phyloP scores from a whole-genome alignment of 2,113 vertebrate species.

The Mungos mungo region DNA sequence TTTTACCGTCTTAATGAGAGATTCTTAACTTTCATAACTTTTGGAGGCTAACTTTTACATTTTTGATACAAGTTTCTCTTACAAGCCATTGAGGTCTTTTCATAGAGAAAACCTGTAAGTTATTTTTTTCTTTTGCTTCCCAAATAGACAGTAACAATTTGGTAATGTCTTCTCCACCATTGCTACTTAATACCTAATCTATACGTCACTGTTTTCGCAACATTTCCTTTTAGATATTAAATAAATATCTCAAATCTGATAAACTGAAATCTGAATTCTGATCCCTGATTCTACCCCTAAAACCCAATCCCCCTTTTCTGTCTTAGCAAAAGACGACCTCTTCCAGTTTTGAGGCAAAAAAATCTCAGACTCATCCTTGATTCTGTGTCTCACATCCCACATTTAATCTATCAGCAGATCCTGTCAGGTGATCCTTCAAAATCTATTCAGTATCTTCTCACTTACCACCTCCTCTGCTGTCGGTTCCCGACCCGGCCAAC shows the following conservation, averaged over 20 bases:
- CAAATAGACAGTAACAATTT: not conserved
- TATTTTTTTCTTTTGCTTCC: not conserved
- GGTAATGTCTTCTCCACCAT: not conserved
- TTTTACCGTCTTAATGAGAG: not conserved
- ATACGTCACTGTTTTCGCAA: not conserved
- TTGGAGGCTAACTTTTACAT: not conserved
- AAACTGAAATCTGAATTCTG: not conserved
- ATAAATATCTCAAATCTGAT: not conserved
- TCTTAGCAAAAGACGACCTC: not conserved
- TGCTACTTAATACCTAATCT: not conserved
- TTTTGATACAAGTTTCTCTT: not conserved
- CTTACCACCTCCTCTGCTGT: not conserved
- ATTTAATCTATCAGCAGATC: not conserved
- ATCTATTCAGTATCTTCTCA: not conserved
- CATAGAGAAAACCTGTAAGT: not conserved
- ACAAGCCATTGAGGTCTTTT: not conserved
- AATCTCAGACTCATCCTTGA: not conserved
- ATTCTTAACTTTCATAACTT: not conserved
- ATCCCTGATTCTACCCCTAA: not conserved
- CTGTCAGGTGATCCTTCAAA: not conserved
- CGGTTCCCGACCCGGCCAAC: too few species aligned
- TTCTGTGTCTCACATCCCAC: not conserved
- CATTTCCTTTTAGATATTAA: not conserved
- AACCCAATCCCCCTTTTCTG: not conserved
- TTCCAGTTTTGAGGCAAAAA: not conserved